Base-by-base conservation (phyloP, 1,140 invertebrate species). In the Aphidius gifuensis region DNA sequence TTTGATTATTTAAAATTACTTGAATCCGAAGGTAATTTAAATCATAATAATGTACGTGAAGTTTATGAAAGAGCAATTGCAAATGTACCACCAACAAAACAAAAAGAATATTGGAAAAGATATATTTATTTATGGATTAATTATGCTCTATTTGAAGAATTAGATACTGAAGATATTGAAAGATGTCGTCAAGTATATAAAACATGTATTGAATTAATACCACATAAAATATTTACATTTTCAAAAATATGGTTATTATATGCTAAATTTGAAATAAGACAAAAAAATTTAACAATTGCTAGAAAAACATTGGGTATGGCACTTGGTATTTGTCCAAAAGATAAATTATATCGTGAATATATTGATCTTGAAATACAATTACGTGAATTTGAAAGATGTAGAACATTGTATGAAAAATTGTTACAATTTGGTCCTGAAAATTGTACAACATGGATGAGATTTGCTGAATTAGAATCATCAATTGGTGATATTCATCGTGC, bases 91-190 rank as follows among this genome's bases (percentile, higher is more conserved):
- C 95, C 94, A 6, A 89, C 92, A 38, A 94, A 92, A 76, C 88
- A 92, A 67, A 93, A 93, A 80, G 88, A 90, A 69, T 96, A 92
- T 77, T 99, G 97, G 97, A 83, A 94, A 58, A 83, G 97, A 57
- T 99, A 99, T 74, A 98, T 99, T 70, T 99, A 99, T 80, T 79
- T 99, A n/a, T 99, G 98, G 98, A 98, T 99, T 49, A 97, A 99
- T 81, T 99, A 99, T 84, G 96, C 97, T 0, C 74, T 99, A 6
- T 99, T 91, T 83, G 98, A 99, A 84, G 98, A 99, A 84, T 81
- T 99, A 7, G 91, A 95, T 74, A 88, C 89, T 1, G 87, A 93
- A 80, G 95, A 99, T 75, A 75, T 88, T 58, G 95, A 98, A 68
- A 84, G 91, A 71, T 91, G 94, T 11, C 83, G 96, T 66, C 89